These are phyloP conservation scores for Sarcophilus harrisii DNA, from an alignment of 2,797 vertebrate species.

Conservation along the genomic window DNA sequence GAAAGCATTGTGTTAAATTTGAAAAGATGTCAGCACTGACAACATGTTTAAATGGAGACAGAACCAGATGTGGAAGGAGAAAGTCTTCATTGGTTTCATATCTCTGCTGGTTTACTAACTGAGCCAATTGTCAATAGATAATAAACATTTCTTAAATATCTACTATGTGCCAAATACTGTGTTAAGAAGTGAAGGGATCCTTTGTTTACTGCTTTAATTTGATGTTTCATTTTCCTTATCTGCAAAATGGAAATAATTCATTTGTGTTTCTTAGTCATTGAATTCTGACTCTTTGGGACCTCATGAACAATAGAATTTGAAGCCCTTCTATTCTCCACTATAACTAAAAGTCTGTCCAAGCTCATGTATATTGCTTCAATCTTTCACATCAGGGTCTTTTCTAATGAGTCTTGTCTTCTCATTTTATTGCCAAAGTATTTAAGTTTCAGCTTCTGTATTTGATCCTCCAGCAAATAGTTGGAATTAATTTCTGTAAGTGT, in stretches of 20 bases:
- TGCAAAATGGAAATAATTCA: background rate
- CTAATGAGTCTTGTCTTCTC: background rate
- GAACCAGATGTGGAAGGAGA: background rate
- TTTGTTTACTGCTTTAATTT: background rate
- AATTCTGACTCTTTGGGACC: background rate
- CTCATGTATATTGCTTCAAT: background rate
- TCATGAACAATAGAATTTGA: background rate
- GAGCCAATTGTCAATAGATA: background rate
- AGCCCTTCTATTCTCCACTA: background rate
- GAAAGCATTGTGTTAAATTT: background rate
- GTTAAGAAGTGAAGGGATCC: background rate
- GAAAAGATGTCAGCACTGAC: background rate
- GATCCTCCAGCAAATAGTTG: background rate
- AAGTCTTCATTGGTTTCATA: background rate
- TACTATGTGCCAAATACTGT: background rate
- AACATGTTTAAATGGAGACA: background rate
- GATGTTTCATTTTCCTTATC: background rate
- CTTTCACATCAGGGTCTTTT: background rate
- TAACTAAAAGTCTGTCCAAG: background rate
- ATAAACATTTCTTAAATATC: background rate
- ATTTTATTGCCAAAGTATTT: background rate
- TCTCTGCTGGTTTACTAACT: background rate
- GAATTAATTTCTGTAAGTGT: background rate
- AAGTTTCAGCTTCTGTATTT: background rate
- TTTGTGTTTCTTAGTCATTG: background rate